phyloP scores from a whole-genome alignment of 2,888 invertebrate species.

The Ephialtes manifestator region DNA sequence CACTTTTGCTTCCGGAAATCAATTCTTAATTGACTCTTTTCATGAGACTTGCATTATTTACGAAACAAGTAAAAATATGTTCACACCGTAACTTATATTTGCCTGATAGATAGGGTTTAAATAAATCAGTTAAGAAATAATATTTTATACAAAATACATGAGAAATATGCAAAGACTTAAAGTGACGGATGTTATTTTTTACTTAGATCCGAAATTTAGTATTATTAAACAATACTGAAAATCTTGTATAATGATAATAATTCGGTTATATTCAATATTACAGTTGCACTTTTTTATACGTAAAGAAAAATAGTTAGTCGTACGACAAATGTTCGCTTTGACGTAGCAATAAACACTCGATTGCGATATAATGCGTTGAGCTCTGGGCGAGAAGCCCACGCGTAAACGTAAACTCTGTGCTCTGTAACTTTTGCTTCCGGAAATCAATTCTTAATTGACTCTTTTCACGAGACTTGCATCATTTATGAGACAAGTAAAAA shows the following conservation, averaged over 20 bases:
- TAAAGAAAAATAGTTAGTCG: too few relatives aligned
- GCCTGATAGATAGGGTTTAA: background rate
- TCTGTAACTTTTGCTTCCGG: slow-evolving; percentile 70
- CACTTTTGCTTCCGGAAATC: slow-evolving; percentile 77
- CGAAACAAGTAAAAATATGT: background rate
- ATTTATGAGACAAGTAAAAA: slow-evolving; percentile 2
- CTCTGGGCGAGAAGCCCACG: background rate
- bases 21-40: slow-evolving; percentile 79
- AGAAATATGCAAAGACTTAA: too few relatives aligned
- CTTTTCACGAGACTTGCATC: slow-evolving; percentile 32
- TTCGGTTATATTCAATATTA: too few relatives aligned
- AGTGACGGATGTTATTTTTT: too few relatives aligned
- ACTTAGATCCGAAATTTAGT: background rate
- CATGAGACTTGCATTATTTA: slow-evolving; percentile 28
- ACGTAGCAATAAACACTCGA: too few relatives aligned
- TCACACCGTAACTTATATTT: background rate
- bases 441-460: slow-evolving; percentile 82
- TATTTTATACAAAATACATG: background rate
- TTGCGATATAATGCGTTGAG: background rate
- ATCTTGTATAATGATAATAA: too few relatives aligned
- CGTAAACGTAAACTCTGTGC: background rate
- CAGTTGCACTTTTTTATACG: too few relatives aligned
- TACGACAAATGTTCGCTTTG: too few relatives aligned
- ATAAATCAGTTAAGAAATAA: background rate
- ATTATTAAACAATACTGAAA: too few relatives aligned